Percentiles rank a stretch among this genome's conserved stretches.
These are phyloP conservation scores for Caenorhabditis becei DNA, from an alignment of 2,888 invertebrate genomes.

Conservation along the genomic window DNA sequence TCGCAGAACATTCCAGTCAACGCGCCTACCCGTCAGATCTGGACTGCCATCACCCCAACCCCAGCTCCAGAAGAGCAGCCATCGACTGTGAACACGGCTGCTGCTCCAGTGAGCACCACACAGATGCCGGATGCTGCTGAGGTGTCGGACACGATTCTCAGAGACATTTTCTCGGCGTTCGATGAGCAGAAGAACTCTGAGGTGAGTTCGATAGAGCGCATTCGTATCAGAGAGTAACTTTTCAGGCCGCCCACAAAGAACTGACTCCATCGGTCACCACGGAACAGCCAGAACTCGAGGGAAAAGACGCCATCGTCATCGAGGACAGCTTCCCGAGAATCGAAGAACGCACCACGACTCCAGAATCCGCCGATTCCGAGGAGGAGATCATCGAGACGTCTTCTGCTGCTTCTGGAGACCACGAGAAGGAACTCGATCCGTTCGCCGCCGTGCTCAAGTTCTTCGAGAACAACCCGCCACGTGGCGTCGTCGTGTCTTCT, in stretches of 20 bases:
- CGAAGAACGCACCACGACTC: slow-evolving; percentile 67
- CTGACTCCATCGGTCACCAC: slow-evolving; percentile 25
- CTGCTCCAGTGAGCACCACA: slow-evolving; percentile 10
- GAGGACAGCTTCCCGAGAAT: slow-evolving; percentile 69
- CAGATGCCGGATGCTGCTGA: slow-evolving; percentile 53
- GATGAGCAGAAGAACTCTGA: slow-evolving; percentile 65
- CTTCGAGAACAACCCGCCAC: slow-evolving; percentile 54
- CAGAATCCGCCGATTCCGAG: slow-evolving; percentile 47
- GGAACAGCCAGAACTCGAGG: slow-evolving; percentile 45
- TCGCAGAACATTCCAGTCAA: slow-evolving; percentile 67
- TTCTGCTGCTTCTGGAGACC: slow-evolving; percentile 30
- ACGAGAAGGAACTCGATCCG: slow-evolving; percentile 64
- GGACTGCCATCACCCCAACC: slow-evolving; percentile 69
- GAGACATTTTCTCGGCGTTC: slow-evolving; percentile 70
- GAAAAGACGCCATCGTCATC: slow-evolving; percentile 63
- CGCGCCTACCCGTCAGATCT: slow-evolving; percentile 67
- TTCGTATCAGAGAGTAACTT: too few relatives aligned
- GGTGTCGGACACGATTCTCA: slow-evolving; percentile 61
- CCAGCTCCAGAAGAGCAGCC: slow-evolving; percentile 54
- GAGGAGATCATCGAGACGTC: slow-evolving; percentile 45
- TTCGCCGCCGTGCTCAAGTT: slow-evolving; percentile 67
- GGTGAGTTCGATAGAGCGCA: slow-evolving; percentile 2
- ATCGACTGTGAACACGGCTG: slow-evolving; percentile 29
- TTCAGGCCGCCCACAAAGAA: slow-evolving; percentile 49
- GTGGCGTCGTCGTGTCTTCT: background rate